Conservation (phyloP, 2,888 invertebrate genomes). For the Rhagium mordax region DNA sequence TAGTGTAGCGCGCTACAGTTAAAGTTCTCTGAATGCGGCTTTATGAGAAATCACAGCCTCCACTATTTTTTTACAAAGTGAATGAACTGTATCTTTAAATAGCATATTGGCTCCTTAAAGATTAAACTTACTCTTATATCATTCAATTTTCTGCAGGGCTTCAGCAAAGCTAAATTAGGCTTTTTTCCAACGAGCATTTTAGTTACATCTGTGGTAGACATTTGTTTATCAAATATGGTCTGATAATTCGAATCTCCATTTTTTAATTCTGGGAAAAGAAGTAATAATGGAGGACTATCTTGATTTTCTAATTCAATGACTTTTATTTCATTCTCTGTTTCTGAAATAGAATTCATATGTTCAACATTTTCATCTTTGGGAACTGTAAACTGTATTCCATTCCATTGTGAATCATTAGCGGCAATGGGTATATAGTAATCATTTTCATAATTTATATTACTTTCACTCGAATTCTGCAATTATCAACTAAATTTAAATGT, state of each 20-base stretch:
- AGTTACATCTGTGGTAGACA: constrained; percentile 58
- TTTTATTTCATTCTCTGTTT: constrained; percentile 55
- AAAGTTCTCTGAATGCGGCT: no score
- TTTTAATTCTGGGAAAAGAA: constrained; percentile 59
- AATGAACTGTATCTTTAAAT: no score
- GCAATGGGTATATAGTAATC: constrained; percentile 41
- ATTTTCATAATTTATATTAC: constrained; percentile 26
- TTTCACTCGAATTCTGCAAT: constrained; percentile 10
- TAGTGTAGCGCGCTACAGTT: no score
- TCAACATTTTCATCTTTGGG: constrained; percentile 34
- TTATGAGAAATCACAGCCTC: no score
- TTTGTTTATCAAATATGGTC: constrained; percentile 32
- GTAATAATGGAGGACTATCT: constrained; percentile 53
- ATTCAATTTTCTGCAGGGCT: constrained; percentile 52
- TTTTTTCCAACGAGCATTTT: constrained; percentile 62
- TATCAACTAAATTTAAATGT: not conserved
- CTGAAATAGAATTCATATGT: constrained; percentile 24
- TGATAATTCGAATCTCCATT: constrained; percentile 44
- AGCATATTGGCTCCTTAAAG: no score
- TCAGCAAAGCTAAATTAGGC: constrained; percentile 57
- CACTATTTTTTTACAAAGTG: no score
- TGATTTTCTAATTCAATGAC: constrained; percentile 51
- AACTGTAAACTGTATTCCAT: constrained; percentile 38
- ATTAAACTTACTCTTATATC: constrained; percentile 18
- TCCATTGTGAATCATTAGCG: constrained; percentile 46